A percentile compares a stretch with the other conserved stretches of the same genome.
These are phyloP conservation scores for Etia nguti DNA, from an alignment of 2,113 vertebrate species.

Conservation along the genomic window DNA sequence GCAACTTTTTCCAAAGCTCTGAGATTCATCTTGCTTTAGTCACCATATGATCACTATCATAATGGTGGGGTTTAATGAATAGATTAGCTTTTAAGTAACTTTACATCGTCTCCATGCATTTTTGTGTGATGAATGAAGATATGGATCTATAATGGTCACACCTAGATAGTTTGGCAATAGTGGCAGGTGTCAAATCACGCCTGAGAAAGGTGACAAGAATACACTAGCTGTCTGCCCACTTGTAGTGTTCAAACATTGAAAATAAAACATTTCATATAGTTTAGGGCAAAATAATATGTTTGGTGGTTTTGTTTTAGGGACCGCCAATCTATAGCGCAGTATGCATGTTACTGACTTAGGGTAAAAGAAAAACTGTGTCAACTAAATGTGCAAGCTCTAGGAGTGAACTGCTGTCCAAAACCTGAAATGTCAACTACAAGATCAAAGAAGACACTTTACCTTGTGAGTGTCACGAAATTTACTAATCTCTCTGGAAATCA, in stretches of 20 bases:
- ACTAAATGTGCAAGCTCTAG: constrained; percentile 48
- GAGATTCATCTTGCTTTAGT: constrained; percentile 99
- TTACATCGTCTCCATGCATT: constrained; percentile 99
- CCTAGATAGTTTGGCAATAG: constrained; percentile 44
- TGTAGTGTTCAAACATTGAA: constrained; percentile 34
- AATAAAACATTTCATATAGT: constrained; percentile 30
- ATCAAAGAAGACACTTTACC: constrained; percentile 81
- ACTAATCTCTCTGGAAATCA: constrained; percentile 99
- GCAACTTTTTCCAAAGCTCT: constrained; percentile 99
- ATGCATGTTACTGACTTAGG: constrained; percentile 26
- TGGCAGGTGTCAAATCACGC: constrained; percentile 52
- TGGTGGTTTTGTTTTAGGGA: not conserved
- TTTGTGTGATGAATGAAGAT: constrained; percentile 86
- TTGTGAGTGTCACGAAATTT: constrained; percentile 99
- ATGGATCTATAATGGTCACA: constrained; percentile 60
- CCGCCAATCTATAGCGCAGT: constrained; percentile 20
- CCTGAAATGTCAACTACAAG: constrained; percentile 61
- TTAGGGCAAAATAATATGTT: constrained; percentile 9
- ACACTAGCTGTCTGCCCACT: constrained; percentile 21
- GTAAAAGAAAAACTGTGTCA: not conserved
- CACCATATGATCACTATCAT: constrained; percentile 99
- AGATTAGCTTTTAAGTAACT: constrained; percentile 99
- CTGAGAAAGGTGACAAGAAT: constrained; percentile 33
- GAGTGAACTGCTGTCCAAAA: constrained; percentile 67
- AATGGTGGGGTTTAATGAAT: constrained; percentile 99